Base-by-base conservation (phyloP, 2,113 vertebrate species). In the Oryzias woworae region DNA sequence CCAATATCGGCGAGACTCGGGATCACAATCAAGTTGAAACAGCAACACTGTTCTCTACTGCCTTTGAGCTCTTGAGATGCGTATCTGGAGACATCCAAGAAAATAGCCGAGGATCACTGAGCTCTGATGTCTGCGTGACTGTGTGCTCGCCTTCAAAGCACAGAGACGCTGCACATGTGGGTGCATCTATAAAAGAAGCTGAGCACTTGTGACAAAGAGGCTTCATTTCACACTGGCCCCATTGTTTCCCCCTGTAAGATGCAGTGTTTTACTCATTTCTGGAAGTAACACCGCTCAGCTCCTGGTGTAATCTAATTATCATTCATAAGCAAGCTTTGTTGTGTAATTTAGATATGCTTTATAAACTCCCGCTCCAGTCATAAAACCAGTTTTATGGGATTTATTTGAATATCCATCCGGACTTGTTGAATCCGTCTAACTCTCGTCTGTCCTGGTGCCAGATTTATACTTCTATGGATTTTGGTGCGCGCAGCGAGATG, bases 401-500 rank as follows among this genome's bases (percentile, higher is more conserved):
- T 36, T 23, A 14, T 77, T 55, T 73, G 31, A 54, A 57, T 36
- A 36, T 3, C 70, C 24, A 50, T 24, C 28, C 3, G 22, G 43
- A 58, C 23, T 71, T 66, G 66, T 78, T 72, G 71, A 45, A 56
- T 73, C 72, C 69, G 7, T 62, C 20, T 1, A 6, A 51, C 66
- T 45, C 60, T 53, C 51, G 7, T 10, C 46, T 52, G 53, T 31
- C 48, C 65, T 14, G 62, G 50, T 42, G 69, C 75, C 75, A 77
- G 41, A 79, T 73, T 69, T 60, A 59, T 58, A 66, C 75, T 59
- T 67, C 62, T 71, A 81, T 84, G 61, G 79, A 71, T 69, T 74
- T 57, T 1, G 42, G 62, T 61, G 50, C 22, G 69, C 58, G 14
- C 53, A 67, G 75, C 63, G 64, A 66, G 66, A 70, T 70, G 60